Evolutionary conservation across 2,888 invertebrate species (phyloP), one percentile per base, ranked within the genome.

Genomic region (Leptopilina syphax): DNA sequence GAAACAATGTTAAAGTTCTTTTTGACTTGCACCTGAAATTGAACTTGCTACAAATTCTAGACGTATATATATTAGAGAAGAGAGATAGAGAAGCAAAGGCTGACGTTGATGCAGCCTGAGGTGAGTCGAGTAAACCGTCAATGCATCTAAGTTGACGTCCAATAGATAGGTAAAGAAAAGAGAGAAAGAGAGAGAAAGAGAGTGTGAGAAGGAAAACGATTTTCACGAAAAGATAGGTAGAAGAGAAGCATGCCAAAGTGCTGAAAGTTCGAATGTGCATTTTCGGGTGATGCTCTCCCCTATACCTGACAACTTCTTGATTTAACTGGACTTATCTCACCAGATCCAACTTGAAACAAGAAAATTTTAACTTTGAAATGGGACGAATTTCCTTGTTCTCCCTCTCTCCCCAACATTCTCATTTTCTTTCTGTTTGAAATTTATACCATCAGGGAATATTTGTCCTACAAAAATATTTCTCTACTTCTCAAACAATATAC

Each of bases 91-190:
- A 73, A 73, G 73, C 57, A 73, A 73, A 34, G 57, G 27, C 73
- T 73, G 73, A 73, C 73, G 57, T 73, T 73, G 73, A 73, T 57
- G 73, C 57, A 73, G 73, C 73, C 73, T 73, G 73, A 73, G 73
- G 73, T 41, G n/a, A 73, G 34, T 73, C 73, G 73, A 73, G 73
- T 73, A 73, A 73, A 73, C 73, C 57, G 73, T 70, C 70, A 50
- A 70, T 50, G 41, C 50, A 73, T 57, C 57, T 73, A 73, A 73
- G 73, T 73, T 73, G 73, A 73, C 73, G 73, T 57, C 50, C 73
- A 34, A 73, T 73, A 73, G 73, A 73, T 73, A 57, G 73, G 57
- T 57, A 12, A 13, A 73, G 73, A 57, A 73, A 73, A 73, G 57
- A 27, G 73, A 34, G 54, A 1, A 47, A 47, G 47, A 70, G 54